Evolutionary conservation across 92 coral and sea anemone species (phyloP), one percentile per base, ranked within the genome.

Genomic region (Palythoa heliodiscus): DNA sequence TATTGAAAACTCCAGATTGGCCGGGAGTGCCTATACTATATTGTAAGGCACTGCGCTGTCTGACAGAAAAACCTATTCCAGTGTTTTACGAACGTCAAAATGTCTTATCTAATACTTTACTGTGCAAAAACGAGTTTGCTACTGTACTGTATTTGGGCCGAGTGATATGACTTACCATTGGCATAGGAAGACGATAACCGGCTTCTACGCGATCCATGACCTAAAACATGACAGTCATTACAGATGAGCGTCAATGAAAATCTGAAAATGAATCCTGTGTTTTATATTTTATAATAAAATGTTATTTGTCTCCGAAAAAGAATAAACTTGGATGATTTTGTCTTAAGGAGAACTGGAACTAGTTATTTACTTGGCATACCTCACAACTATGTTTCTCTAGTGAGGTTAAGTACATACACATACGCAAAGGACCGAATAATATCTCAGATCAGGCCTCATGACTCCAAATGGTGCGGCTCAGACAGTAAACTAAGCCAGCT

Each of bases 201-300:
- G 87, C 35, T 3, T 90, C 90, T 1, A 90, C 91, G 37, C 93
- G 84, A 52, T 90, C 93, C 93, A 90, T 90, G 13, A 90, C 93
- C 93, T 91, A 47, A 82, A 78, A 50, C 38, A 75, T 13, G 7
- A 70, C 11, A 8, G 70, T 73, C 40, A 55, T 48, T 64, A 19
- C 16, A 63, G 23, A 63, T 17, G 69, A 19, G 25, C 1, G 9
- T 63, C 11, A n/a, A n/a, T 63, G 8, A 63, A 63, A 63, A 63
- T 63, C 8, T 17, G 25, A 63, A 63, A 12, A 12, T 12, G 3
- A 19, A 52, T 48, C n/a, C 15, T 0, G 4, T 8, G 50, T 3
- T 43, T 5, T 8, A 43, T 43, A 3, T 43, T 43, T 3, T 29
- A 29, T 1, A 0, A 43, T 43, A 5, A 1, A 43, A 43, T 43